Evolutionary conservation across 2,113 vertebrate species (phyloP).

Genomic region (Nannospalax galili): DNA sequence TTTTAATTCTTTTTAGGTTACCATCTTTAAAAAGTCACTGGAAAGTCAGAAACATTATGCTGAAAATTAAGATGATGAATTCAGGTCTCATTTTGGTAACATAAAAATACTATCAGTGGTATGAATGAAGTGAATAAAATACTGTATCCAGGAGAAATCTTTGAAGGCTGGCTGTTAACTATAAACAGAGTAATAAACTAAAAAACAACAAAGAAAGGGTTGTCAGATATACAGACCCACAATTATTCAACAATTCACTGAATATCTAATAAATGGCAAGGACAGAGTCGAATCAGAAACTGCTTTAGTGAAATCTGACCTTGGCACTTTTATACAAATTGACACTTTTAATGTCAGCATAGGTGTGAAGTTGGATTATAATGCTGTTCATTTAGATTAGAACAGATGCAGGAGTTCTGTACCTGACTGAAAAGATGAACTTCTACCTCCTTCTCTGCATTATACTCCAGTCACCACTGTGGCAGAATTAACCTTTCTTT

Average conservation of each 20-base stretch:
- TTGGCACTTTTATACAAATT: slow-evolving; percentile 51
- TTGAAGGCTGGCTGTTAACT: slow-evolving; percentile 39
- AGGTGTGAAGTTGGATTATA: slow-evolving; percentile 80
- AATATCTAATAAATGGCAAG: slow-evolving; percentile 38
- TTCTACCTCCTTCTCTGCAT: slow-evolving; percentile 75
- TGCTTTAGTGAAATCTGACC: not conserved
- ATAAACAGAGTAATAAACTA: slow-evolving; percentile 22
- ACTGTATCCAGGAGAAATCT: not conserved
- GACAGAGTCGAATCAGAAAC: slow-evolving; percentile 48
- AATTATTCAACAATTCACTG: not conserved
- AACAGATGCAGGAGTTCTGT: slow-evolving; percentile 83
- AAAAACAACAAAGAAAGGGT: not conserved
- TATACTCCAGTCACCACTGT: slow-evolving; percentile 67
- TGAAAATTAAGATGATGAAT: slow-evolving; percentile 44
- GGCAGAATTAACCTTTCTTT: slow-evolving; percentile 75
- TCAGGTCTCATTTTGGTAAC: slow-evolving; percentile 10
- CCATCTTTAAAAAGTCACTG: not conserved
- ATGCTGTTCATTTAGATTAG: slow-evolving; percentile 78
- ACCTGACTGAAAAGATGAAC: too few relatives aligned
- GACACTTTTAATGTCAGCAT: slow-evolving; percentile 61
- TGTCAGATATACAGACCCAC: slow-evolving; percentile 14
- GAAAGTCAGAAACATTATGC: slow-evolving; percentile 18
- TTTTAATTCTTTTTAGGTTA: slow-evolving; percentile 40
- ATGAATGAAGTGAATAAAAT: slow-evolving; percentile 36
- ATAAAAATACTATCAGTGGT: slow-evolving; percentile 23